phyloP scores from a whole-genome alignment of 2,797 vertebrate species.

The Scyliorhinus canicula region DNA sequence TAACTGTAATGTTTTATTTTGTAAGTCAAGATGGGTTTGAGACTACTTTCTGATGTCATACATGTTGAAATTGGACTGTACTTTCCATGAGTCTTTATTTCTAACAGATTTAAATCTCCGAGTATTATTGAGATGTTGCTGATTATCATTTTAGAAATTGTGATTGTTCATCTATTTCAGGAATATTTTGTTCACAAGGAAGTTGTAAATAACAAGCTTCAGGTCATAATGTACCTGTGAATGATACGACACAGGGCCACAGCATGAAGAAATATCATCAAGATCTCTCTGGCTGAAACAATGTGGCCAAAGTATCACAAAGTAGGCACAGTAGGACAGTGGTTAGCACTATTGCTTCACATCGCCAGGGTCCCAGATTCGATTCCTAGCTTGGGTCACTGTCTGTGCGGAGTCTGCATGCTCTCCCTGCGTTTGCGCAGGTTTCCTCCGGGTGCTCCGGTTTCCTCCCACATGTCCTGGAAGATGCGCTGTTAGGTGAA shows the following conservation, averaged over 20 bases:
- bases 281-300: constrained; percentile 21
- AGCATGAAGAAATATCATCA: not conserved
- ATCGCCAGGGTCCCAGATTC: too few relatives aligned
- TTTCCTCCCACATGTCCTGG: too few relatives aligned
- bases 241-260: too few relatives aligned
- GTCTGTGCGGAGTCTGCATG: too few relatives aligned
- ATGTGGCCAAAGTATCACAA: not conserved
- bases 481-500: too few relatives aligned
- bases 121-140: not conserved
- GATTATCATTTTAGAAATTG: not conserved
- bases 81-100: not conserved
- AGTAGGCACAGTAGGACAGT: too few relatives aligned
- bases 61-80: not conserved
- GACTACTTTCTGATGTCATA: not conserved
- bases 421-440: too few relatives aligned
- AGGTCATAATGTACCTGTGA: not conserved
- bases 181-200: not conserved
- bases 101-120: not conserved
- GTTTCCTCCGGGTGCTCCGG: too few relatives aligned
- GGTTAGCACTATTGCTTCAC: too few relatives aligned
- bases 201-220: constrained; percentile 5
- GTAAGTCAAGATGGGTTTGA: not conserved
- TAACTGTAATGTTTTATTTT: not conserved
- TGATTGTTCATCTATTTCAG: not conserved
- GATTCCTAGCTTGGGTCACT: too few relatives aligned